phyloP scores from a whole-genome alignment of 2,797 vertebrate genomes.

The Naso thynnoides region DNA sequence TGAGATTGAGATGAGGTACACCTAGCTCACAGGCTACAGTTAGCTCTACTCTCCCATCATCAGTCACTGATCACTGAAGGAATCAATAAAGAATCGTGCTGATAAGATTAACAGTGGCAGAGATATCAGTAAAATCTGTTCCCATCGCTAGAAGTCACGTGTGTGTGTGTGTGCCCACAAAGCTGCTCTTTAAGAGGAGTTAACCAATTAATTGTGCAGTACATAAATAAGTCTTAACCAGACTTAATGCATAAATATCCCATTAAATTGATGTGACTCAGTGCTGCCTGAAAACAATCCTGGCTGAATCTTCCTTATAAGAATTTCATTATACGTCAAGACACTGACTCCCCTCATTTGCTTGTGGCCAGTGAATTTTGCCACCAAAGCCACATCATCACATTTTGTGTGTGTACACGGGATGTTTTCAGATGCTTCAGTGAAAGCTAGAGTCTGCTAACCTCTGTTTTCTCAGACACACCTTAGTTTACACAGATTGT shows the following conservation, averaged over 20 bases:
- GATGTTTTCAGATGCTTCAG: conserved; percentile 5
- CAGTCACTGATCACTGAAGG: too few species aligned
- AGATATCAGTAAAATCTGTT: too few species aligned
- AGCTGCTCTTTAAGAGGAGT: conserved; percentile 19
- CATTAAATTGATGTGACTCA: conserved; percentile 7
- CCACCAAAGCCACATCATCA: background rate
- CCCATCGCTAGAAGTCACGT: too few species aligned
- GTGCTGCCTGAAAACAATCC: background rate
- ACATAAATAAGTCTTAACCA: background rate
- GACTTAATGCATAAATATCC: background rate
- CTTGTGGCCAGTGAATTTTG: background rate
- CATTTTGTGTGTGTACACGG: background rate
- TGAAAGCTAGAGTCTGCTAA: conserved; percentile 5
- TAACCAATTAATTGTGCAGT: conserved; percentile 10
- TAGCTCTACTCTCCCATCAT: too few species aligned
- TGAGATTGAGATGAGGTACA: too few species aligned
- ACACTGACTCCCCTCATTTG: background rate
- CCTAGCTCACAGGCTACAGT: too few species aligned
- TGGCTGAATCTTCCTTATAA: background rate
- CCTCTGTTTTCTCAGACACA: conserved; percentile 8
- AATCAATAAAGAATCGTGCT: too few species aligned
- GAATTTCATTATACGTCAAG: background rate
- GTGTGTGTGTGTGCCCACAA: background rate
- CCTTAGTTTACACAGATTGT: conserved; percentile 28
- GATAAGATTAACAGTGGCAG: too few species aligned